A percentile compares a stretch with the other conserved stretches of the same genome.
phyloP scores from a whole-genome alignment of 2,888 invertebrate genomes.

The Gymnosoma rotundatum region DNA sequence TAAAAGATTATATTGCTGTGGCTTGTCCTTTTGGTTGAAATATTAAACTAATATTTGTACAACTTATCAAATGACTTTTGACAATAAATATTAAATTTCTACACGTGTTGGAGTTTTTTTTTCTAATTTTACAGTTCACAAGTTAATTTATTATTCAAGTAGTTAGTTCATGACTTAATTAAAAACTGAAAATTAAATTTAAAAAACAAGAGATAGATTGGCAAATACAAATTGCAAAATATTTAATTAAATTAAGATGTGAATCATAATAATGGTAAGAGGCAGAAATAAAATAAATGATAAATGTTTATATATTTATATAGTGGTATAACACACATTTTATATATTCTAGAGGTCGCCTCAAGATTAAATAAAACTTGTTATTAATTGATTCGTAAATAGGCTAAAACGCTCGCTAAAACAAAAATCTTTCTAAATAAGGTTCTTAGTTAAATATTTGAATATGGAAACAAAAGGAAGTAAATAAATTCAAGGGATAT shows the following conservation, averaged over 20 bases:
- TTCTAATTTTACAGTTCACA: constrained; percentile 9
- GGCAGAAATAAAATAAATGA: too few relatives aligned
- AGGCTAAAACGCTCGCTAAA: too few relatives aligned
- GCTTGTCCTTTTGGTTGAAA: constrained; percentile 22
- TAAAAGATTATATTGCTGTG: constrained; percentile 53
- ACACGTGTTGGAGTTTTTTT: constrained; percentile 3
- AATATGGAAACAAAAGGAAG: too few relatives aligned
- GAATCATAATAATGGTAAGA: neutral
- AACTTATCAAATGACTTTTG: constrained; percentile 42
- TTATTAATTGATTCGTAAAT: too few relatives aligned
- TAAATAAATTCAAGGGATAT: too few relatives aligned
- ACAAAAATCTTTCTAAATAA: too few relatives aligned
- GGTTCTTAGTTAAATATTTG: too few relatives aligned
- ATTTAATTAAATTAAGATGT: constrained; percentile 34
- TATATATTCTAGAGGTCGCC: too few relatives aligned
- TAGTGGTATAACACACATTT: too few relatives aligned
- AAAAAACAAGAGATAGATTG: neutral
- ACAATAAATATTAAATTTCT: constrained; percentile 64
- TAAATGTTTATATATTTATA: too few relatives aligned
- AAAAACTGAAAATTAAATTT: constrained; percentile 7
- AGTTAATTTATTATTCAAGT: constrained; percentile 24
- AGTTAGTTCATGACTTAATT: neutral
- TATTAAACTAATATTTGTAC: constrained; percentile 51
- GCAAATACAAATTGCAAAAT: constrained; percentile 8
- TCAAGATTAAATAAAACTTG: too few relatives aligned